These are phyloP conservation scores for Pitta sordida DNA, from an alignment of 2,113 vertebrate species.

Conservation along the genomic window DNA sequence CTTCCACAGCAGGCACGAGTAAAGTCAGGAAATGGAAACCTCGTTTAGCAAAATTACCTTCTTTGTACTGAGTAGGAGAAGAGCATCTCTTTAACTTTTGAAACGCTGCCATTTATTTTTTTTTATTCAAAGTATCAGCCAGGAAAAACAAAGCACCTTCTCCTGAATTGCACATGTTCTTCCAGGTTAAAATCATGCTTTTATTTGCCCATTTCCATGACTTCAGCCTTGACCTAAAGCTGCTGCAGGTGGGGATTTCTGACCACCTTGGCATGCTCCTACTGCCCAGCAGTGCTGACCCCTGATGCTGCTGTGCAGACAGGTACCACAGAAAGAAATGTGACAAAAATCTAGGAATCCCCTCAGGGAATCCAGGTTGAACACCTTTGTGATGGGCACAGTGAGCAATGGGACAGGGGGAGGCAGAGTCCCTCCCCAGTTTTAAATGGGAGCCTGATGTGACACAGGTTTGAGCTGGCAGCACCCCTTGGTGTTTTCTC, in stretches of 20 bases:
- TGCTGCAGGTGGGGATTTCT: not conserved
- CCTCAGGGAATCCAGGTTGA: not conserved
- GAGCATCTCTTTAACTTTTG: not conserved
- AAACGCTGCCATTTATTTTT: not conserved
- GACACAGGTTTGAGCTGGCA: not conserved
- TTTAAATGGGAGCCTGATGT: not conserved
- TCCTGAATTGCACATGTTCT: not conserved
- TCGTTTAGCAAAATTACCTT: not conserved
- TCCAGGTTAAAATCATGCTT: not conserved
- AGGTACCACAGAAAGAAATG: not conserved
- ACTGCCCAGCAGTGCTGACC: not conserved
- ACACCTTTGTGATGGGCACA: not conserved
- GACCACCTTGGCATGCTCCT: not conserved
- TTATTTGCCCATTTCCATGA: not conserved
- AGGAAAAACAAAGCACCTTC: not conserved
- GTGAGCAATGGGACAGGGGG: not conserved
- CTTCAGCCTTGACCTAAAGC: not conserved
- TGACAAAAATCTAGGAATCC: not conserved
- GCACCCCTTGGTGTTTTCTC: not conserved
- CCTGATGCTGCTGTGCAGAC: not conserved
- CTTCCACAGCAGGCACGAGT: not conserved
- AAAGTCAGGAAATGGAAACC: not conserved
- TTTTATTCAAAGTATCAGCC: not conserved
- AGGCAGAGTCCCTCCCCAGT: not conserved
- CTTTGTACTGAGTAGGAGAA: not conserved